Evolutionary conservation across 1,140 invertebrate species (phyloP), one percentile per base, ranked within the genome.

Genomic region (Brachionus calyciflorus): DNA sequence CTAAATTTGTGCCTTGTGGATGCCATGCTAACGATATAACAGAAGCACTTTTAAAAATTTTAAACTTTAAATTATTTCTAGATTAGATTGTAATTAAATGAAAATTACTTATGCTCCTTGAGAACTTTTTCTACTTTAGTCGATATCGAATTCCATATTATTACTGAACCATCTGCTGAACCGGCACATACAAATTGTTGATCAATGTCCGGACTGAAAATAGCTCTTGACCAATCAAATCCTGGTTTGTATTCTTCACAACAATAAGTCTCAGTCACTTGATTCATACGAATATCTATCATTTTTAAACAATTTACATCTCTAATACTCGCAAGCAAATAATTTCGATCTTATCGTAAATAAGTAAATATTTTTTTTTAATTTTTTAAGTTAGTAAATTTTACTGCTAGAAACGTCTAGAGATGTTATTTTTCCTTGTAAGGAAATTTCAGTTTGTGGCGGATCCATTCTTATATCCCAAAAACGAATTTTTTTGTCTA

Each of bases 401-500:
- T 57, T 70, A 93, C 93, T 93, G 87, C 90, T 89, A 65, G 93
- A 93, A 68, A 98, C 85, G 86, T 94, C 93, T 76, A 99, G 87
- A 7, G 95, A 98, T 5, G 95, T 98, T 48, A 98, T 91, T 88
- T 93, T 94, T 49, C 93, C 94, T 82, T 93, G 91, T 21, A 98
- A 87, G 48, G 91, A 82, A 77, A 98, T 91, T 83, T 95, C 91
- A 82, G 93, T 87, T 37, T 81, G 82, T 77, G 90, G 90, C 14
- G 81, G 73, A 46, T 80, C 78, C 44, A 44, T 51, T 80, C 94
- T 88, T 77, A 90, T 91, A 82, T 99, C 96, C 94, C 95, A 98
- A 84, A 98, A 97, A 44, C 95, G 88, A 80, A 98, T 92, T 80
- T 89, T 90, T 84, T 96, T 97, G 86, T 99, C 96, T 85, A 93